Evolutionary conservation across 2,888 invertebrate genomes (phyloP).

Genomic region (Aleiodes alternator): DNA sequence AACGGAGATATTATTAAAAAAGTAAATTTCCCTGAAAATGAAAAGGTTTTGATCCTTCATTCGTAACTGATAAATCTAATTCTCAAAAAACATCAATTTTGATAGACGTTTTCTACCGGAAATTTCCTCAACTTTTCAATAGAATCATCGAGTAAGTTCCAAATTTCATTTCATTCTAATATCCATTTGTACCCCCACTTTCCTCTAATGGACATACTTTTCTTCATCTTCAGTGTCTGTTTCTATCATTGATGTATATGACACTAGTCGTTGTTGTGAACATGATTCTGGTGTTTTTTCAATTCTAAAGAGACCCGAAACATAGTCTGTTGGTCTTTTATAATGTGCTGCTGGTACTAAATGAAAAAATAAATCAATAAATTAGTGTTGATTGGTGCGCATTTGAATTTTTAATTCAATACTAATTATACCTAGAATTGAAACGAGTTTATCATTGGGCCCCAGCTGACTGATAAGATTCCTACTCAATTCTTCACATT

Average conservation of each 20-base stretch:
- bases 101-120: no score
- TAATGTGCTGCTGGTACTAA: constrained; percentile 81
- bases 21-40: no score
- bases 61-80: no score
- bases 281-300: constrained; percentile 77
- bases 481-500: constrained; percentile 84
- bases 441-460: constrained; percentile 81
- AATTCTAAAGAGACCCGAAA: constrained; percentile 81
- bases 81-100: no score
- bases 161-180: no score
- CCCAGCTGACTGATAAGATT: constrained; percentile 81
- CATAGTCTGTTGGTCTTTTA: constrained; percentile 83
- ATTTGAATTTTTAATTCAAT: constrained; percentile 13
- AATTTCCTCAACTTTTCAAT: no score
- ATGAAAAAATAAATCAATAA: constrained; percentile 40
- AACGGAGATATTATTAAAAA: no score
- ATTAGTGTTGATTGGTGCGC: background rate
- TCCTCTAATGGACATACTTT: constrained; percentile 58
- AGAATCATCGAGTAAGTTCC: no score
- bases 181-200: no score
- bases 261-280: constrained; percentile 70
- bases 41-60: no score
- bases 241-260: constrained; percentile 59
- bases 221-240: constrained; percentile 66
- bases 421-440: constrained; percentile 76